Percentiles rank a stretch among this genome's conserved stretches.
Conservation (phyloP, 2,113 vertebrate genomes). For the Vimba vimba region DNA sequence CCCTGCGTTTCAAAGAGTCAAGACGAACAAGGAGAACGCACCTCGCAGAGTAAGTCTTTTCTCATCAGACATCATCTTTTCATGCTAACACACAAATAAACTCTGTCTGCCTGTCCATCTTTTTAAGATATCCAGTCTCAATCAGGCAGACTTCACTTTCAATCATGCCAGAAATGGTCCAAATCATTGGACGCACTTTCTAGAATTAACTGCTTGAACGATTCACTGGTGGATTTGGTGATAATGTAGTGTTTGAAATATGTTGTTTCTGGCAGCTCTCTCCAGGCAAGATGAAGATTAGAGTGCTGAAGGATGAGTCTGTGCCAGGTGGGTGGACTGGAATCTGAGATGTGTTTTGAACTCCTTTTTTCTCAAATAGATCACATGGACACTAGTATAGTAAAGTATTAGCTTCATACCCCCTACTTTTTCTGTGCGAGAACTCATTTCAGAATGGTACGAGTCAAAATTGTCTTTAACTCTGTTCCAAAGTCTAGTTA, state of each 20-base stretch:
- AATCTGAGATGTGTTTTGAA: slow-evolving; percentile 28
- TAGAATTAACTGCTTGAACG: not conserved
- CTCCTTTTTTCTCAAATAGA: not conserved
- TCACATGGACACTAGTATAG: not conserved
- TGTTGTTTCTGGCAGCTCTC: slow-evolving; percentile 72
- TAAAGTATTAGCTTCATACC: not conserved
- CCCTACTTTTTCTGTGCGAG: not conserved
- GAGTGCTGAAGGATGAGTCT: slow-evolving; percentile 80
- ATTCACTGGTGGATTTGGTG: slow-evolving; percentile 3
- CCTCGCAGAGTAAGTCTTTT: slow-evolving; percentile 78
- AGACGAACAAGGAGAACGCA: slow-evolving; percentile 72
- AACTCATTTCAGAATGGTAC: not conserved
- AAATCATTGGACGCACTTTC: slow-evolving; percentile 3
- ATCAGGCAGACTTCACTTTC: not conserved
- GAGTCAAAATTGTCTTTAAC: not conserved
- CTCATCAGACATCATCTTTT: slow-evolving; percentile 11
- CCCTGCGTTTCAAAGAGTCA: slow-evolving; percentile 53
- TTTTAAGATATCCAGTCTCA: not conserved
- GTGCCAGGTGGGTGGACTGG: slow-evolving; percentile 64
- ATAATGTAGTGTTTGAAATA: slow-evolving; percentile 41
- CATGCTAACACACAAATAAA: not conserved
- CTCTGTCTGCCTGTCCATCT: not conserved
- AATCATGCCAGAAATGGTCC: not conserved
- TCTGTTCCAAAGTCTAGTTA: not conserved
- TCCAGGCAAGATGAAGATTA: slow-evolving; percentile 84